Conservation (phyloP, 2,113 vertebrate species). For the Malurus alboscapulatus region DNA sequence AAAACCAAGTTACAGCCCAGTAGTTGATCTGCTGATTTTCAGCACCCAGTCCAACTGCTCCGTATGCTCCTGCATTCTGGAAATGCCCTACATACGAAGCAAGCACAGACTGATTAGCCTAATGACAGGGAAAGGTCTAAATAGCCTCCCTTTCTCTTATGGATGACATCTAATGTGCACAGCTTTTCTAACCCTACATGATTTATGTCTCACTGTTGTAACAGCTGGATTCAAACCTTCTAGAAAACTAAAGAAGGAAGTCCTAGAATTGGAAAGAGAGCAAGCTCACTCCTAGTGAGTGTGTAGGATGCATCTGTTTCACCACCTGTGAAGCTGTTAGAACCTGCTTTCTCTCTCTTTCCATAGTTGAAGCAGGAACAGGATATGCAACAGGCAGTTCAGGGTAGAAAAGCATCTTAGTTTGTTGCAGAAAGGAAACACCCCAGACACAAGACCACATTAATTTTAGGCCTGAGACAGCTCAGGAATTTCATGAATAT, state of each 20-base stretch:
- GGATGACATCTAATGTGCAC: not conserved
- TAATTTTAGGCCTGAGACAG: not conserved
- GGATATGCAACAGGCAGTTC: not conserved
- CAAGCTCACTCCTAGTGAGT: not conserved
- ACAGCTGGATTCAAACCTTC: not conserved
- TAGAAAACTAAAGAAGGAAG: not conserved
- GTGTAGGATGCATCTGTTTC: not conserved
- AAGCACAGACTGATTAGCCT: not conserved
- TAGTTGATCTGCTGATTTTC: not conserved
- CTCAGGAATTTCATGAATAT: not conserved
- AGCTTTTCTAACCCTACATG: not conserved
- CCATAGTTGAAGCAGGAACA: not conserved
- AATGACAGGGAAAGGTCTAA: not conserved
- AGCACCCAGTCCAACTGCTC: not conserved
- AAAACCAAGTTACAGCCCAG: conserved; percentile 74
- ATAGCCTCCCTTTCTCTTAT: not conserved
- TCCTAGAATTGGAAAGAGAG: not conserved
- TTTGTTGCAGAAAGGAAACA: conserved; percentile 11
- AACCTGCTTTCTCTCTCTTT: not conserved
- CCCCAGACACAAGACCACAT: not conserved
- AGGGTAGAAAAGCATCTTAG: not conserved
- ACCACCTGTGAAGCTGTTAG: not conserved
- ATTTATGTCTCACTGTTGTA: not conserved
- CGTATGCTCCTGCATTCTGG: not conserved
- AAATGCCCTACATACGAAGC: not conserved